These are phyloP conservation scores for Oreochromis aureus DNA, from an alignment of 2,113 vertebrate species.

Conservation along the genomic window DNA sequence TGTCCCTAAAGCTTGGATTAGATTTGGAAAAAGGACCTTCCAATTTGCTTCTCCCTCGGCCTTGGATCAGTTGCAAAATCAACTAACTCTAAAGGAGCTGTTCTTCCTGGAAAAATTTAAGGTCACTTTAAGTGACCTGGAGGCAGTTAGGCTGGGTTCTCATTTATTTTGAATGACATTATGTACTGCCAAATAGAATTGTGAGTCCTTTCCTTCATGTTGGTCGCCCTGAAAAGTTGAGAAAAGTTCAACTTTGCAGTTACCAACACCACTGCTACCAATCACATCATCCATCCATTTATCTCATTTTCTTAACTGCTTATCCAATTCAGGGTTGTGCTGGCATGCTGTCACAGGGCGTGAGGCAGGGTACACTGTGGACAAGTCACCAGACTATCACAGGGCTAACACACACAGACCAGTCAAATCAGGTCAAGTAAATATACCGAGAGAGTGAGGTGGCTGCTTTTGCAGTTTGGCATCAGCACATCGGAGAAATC, in stretches of 20 bases:
- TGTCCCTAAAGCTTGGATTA: not conserved
- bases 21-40: not conserved
- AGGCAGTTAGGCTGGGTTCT: not conserved
- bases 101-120: not conserved
- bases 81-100: not conserved
- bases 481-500: not conserved
- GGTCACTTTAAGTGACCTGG: not conserved
- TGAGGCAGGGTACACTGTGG: not conserved
- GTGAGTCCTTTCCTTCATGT: not conserved
- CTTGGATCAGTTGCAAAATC: not conserved
- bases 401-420: not conserved
- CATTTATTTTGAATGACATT: not conserved
- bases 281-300: not conserved
- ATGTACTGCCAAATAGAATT: not conserved
- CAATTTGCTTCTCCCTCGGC: not conserved
- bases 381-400: not conserved
- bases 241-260: not conserved
- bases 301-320: not conserved
- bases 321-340: not conserved
- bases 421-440: not conserved
- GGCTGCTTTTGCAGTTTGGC: not conserved
- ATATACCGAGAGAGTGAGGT: accelerated
- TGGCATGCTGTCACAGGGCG: not conserved
- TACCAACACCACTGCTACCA: not conserved
- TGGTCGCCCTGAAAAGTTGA: not conserved